A percentile compares a stretch with the other conserved stretches of the same genome.
phyloP scores from a whole-genome alignment of 2,888 invertebrate genomes.

The Tipula lateralis region DNA sequence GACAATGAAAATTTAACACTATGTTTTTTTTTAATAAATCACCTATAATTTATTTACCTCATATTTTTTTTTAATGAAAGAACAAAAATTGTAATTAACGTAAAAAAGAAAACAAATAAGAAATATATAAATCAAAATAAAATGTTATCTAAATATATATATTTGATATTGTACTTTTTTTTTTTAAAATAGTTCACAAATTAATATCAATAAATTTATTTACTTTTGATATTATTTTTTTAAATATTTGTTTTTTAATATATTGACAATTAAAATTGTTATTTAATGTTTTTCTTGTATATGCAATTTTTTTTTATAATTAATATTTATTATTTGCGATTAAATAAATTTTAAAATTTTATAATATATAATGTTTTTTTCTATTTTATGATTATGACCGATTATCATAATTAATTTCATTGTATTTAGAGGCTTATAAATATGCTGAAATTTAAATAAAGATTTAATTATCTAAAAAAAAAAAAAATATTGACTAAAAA shows the following conservation, averaged over 20 bases:
- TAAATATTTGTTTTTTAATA: not conserved
- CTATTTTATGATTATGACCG: not conserved
- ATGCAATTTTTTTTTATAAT: not conserved
- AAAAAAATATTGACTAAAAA: not conserved
- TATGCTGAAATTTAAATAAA: not conserved
- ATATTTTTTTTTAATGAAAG: not conserved
- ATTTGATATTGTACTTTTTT: not conserved
- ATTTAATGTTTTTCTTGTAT: not conserved
- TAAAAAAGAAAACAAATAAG: not conserved
- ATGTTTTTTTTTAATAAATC: not conserved
- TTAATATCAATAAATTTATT: not conserved
- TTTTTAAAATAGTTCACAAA: not conserved
- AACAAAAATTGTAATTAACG: not conserved
- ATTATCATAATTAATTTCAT: not conserved
- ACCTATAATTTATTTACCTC: conserved; percentile 4
- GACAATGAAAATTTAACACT: not conserved
- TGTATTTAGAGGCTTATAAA: conserved; percentile 7
- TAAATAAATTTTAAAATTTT: not conserved
- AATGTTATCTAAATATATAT: not conserved
- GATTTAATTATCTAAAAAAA: not conserved
- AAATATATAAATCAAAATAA: not conserved
- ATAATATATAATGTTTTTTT: not conserved
- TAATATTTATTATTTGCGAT: not conserved
- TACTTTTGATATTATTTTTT: not conserved
- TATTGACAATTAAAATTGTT: not conserved